Evolutionary conservation across 2,797 vertebrate species (phyloP), one percentile per base, ranked within the genome.

Genomic region (Miichthys miiuy): DNA sequence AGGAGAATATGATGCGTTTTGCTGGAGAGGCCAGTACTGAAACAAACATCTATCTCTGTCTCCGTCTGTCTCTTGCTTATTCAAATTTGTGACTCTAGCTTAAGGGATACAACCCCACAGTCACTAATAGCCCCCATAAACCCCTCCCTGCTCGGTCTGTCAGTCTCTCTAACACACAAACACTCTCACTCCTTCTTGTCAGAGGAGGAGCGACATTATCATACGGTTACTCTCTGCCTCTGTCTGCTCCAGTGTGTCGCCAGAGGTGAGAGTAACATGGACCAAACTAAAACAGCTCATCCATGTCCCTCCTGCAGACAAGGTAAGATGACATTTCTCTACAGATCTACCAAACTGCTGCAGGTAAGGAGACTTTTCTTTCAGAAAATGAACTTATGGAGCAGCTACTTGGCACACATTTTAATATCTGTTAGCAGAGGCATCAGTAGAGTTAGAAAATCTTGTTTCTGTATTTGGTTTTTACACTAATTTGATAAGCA

Each of bases 181-280:
- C 58, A 75, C 68, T 75, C 84, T 82, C 81, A 66, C 80, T 38
- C 81, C 69, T 78, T 85, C 78, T 82, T 75, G 75, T 82, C 88
- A 91, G 88, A 92, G 91, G 91, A 90, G 93, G 93, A 87, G 92
- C 75, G 8, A 74, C 88, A 83, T 87, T 84, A 63, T 52, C 61
- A 66, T 57, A 48, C 50, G 72, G 67, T 79, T 83, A 74, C 81
- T 82, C 77, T 89, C 68, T 79, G 79, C 85, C 46, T 60, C 75
- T 79, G 73, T 80, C 66, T 44, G 73, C 70, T 82, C 60, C 80
- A 84, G 71, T 83, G 82, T 77, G 72, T 78, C 11, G 0, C 72
- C 70, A 84, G 65, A 77, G 78, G 79, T 82, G 79, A 87, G 64
- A 85, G 70, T 56, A 89, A 83, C 72, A 93, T 92, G 93, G 91